phyloP scores from a whole-genome alignment of 2,888 invertebrate genomes.

The Nephrotoma appendiculata region DNA sequence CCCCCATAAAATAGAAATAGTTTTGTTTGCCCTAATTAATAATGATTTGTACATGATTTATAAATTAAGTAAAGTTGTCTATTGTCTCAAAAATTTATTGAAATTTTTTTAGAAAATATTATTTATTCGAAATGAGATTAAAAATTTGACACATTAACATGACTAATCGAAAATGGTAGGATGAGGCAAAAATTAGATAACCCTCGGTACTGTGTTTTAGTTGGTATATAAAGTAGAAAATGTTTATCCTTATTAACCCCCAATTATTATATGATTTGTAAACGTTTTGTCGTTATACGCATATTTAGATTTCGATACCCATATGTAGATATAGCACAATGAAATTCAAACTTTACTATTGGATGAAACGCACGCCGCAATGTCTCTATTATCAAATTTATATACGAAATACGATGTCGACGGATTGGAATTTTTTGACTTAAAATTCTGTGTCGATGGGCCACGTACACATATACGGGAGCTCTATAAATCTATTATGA shows the following conservation, averaged over 20 bases:
- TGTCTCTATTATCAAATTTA: not conserved
- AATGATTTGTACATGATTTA: not conserved
- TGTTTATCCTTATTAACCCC: not conserved
- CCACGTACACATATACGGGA: no score
- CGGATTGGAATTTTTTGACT: not conserved
- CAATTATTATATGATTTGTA: not conserved
- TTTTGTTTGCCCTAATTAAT: not conserved
- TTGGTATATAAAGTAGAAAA: not conserved
- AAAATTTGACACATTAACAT: not conserved
- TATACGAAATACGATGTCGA: not conserved
- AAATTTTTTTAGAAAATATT: not conserved
- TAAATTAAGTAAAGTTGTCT: not conserved
- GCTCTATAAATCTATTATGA: not conserved
- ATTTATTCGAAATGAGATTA: not conserved
- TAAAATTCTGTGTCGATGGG: not conserved
- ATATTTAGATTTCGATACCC: not conserved
- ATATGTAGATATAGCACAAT: no score
- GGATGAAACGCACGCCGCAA: not conserved
- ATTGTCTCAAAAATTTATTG: not conserved
- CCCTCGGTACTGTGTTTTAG: not conserved
- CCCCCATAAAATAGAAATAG: not conserved
- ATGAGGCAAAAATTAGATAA: not conserved
- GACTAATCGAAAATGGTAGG: not conserved
- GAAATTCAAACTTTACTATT: not conserved
- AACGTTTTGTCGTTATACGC: not conserved